Conservation (phyloP, 2,797 vertebrate genomes). For the Nasua narica region DNA sequence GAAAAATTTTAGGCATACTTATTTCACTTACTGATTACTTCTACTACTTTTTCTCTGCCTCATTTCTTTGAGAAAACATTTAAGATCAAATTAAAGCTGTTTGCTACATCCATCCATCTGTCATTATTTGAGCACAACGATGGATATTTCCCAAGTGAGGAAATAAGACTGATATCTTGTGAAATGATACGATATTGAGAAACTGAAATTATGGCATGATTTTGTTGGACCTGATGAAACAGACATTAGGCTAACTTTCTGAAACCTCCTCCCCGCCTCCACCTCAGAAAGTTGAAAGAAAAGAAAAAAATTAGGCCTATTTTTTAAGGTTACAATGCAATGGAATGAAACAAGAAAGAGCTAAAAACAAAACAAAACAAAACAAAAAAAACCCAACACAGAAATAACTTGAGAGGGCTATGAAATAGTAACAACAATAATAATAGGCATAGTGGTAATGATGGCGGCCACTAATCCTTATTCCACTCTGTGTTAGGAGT, state of each 20-base stretch:
- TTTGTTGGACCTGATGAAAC: background rate
- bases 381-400: background rate
- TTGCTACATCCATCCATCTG: background rate
- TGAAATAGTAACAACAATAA: background rate
- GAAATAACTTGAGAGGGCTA: background rate
- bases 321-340: conserved; percentile 1
- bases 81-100: conserved; percentile 45
- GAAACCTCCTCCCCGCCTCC: background rate
- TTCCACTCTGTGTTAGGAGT: background rate
- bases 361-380: background rate
- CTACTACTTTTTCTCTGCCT: conserved; percentile 17
- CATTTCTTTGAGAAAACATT: conserved; percentile 52
- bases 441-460: background rate
- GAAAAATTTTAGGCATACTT: background rate
- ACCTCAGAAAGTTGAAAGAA: background rate
- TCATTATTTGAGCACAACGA: conserved; percentile 12
- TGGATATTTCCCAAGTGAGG: conserved; percentile 1
- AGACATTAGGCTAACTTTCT: background rate
- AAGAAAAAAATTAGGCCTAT: background rate
- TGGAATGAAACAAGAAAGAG: background rate
- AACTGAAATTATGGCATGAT: background rate
- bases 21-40: background rate
- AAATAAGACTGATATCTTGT: background rate
- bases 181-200: background rate
- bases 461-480: background rate